A percentile compares a stretch with the other conserved stretches of the same genome.
phyloP scores from a whole-genome alignment of 2,797 vertebrate genomes.

The Danio tinwini region DNA sequence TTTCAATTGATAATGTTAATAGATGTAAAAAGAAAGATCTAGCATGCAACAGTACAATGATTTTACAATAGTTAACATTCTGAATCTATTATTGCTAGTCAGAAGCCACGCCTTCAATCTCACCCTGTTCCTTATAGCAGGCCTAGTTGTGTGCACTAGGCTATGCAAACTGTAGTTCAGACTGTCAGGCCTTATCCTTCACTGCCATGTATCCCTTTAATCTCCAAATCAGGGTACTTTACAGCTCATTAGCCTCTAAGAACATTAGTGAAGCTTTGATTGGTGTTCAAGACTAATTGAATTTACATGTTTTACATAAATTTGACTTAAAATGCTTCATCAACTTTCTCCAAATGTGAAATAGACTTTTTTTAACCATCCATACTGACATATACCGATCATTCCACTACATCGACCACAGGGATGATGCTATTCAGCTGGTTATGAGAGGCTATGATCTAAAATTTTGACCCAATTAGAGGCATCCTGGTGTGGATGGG shows the following conservation, averaged over 20 bases:
- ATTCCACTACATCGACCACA: background rate
- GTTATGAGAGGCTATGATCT: slow-evolving; percentile 31
- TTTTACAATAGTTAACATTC: background rate
- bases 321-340: background rate
- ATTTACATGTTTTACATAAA: slow-evolving; percentile 11
- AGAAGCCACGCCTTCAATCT: too few species aligned
- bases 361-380: background rate
- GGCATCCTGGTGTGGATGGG: slow-evolving; percentile 14
- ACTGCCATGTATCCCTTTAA: background rate
- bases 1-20: background rate
- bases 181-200: background rate
- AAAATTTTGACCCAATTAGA: slow-evolving; percentile 23
- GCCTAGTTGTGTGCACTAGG: background rate
- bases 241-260: slow-evolving; percentile 17
- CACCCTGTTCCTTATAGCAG: too few species aligned
- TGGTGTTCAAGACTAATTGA: slow-evolving; percentile 29
- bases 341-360: background rate
- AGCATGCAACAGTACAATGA: too few species aligned
- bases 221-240: slow-evolving; percentile 26
- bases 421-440: slow-evolving; percentile 8
- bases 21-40: background rate
- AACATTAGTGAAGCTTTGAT: slow-evolving; percentile 33
- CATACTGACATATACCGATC: slow-evolving; percentile 4
- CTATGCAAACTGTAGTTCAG: background rate
- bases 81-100: too few species aligned